A percentile compares a stretch with the other conserved stretches of the same genome.
Evolutionary conservation across 2,113 vertebrate genomes (phyloP).

Genomic region (Atractosteus spatula): DNA sequence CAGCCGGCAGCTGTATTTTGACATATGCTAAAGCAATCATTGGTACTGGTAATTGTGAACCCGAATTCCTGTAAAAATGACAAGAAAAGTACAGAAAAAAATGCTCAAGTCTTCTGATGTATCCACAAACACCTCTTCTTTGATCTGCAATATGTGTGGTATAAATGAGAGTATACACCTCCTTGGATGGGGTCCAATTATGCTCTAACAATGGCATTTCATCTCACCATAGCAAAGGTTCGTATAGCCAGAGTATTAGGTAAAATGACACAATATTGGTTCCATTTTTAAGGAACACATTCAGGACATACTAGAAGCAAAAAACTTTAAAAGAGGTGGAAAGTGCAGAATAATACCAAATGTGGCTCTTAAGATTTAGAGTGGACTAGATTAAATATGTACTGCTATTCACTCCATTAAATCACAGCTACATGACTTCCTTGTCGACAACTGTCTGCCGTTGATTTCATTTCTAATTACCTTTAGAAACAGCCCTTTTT

Average conservation of each 20-base stretch:
- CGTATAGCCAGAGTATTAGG: neutral
- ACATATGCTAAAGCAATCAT: conserved; percentile 57
- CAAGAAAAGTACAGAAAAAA: conserved; percentile 10
- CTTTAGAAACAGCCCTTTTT: too few relatives aligned
- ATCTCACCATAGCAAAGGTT: neutral
- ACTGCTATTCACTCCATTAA: too few relatives aligned
- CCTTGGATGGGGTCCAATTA: neutral
- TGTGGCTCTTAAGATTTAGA: too few relatives aligned
- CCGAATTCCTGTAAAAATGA: conserved; percentile 27
- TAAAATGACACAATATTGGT: conserved; percentile 7
- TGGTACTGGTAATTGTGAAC: conserved; percentile 42
- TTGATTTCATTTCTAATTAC: too few relatives aligned
- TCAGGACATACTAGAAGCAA: conserved; percentile 12
- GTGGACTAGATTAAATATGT: too few relatives aligned
- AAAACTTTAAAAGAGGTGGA: conserved; percentile 1
- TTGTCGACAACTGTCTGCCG: too few relatives aligned
- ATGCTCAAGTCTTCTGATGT: neutral
- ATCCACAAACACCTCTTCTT: neutral
- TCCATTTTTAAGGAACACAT: neutral
- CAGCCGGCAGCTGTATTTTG: conserved; percentile 71
- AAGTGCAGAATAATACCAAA: too few relatives aligned
- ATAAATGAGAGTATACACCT: neutral
- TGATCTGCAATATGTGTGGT: neutral
- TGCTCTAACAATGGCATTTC: neutral
- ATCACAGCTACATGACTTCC: too few relatives aligned